Conservation (phyloP, 2,797 vertebrate genomes). For the Phrynocephalus vlangalii region DNA sequence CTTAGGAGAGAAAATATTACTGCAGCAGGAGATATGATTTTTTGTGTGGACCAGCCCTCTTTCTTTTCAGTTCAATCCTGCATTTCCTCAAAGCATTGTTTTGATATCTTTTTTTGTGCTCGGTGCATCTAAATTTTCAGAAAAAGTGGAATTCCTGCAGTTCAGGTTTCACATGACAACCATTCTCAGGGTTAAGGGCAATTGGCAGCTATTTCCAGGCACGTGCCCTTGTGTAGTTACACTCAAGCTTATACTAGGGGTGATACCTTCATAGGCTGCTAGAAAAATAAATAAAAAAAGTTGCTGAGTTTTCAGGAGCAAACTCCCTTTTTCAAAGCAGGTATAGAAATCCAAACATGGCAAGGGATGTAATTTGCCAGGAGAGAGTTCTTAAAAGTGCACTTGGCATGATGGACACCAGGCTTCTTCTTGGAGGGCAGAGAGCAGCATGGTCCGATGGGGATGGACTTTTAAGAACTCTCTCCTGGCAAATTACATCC, state of each 20-base stretch:
- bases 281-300: too few relatives aligned
- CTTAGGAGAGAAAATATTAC: neutral
- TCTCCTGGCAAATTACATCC: too few relatives aligned
- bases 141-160: neutral
- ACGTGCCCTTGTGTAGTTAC: neutral
- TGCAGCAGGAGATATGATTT: neutral
- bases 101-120: neutral
- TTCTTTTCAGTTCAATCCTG: neutral
- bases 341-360: too few relatives aligned
- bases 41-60: neutral
- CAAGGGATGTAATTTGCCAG: too few relatives aligned
- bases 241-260: neutral
- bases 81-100: neutral
- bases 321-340: too few relatives aligned
- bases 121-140: neutral
- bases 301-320: too few relatives aligned
- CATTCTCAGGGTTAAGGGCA: neutral
- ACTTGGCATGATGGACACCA: too few relatives aligned
- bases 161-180: neutral
- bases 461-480: too few relatives aligned
- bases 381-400: too few relatives aligned
- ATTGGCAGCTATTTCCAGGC: neutral
- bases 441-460: too few relatives aligned
- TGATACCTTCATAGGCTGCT: too few relatives aligned
- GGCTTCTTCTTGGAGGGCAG: too few relatives aligned